phyloP scores from a whole-genome alignment of 2,888 invertebrate genomes.

The Adelphocoris suturalis region DNA sequence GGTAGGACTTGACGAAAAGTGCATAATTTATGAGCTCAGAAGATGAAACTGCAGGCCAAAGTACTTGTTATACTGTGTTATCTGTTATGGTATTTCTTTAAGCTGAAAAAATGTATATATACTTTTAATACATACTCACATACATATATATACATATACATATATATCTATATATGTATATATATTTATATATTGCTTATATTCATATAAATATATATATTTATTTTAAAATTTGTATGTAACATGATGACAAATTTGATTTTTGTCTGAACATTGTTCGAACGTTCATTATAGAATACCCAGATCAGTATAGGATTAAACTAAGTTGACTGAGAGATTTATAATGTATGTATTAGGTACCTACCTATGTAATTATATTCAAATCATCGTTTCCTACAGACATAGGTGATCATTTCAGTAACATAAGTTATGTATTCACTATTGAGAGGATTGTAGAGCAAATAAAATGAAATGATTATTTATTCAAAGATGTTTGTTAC shows the following conservation, averaged over 20 bases:
- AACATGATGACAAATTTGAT: constrained; percentile 60
- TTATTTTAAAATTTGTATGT: constrained; percentile 68
- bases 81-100: constrained; percentile 70
- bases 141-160: constrained; percentile 47
- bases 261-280: constrained; percentile 22
- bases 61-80: constrained; percentile 72
- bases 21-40: constrained; percentile 72
- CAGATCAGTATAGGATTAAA: constrained; percentile 63
- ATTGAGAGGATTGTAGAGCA: constrained; percentile 73
- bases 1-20: constrained; percentile 54
- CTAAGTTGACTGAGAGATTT: constrained; percentile 71
- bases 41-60: constrained; percentile 73
- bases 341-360: constrained; percentile 37
- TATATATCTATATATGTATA: constrained; percentile 51
- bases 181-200: constrained; percentile 72
- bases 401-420: constrained; percentile 73
- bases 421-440: constrained; percentile 73
- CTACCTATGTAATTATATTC: constrained; percentile 64
- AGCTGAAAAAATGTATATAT: constrained; percentile 31
- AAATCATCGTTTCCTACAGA: constrained; percentile 73
- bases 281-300: constrained; percentile 48
- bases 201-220: constrained; percentile 61
- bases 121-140: constrained; percentile 54
- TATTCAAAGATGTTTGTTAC: constrained; percentile 75
- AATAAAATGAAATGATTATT: constrained; percentile 72